Evolutionary conservation across 1,140 invertebrate genomes (phyloP).

Genomic region (Drosophila melanogaster): Release_6_plus_ISO1_MT NT_033777.3:30224501-30225000

Average conservation of each 20-base stretch:
- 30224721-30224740: too few species aligned
- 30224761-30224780: too few species aligned
- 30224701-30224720: neutral
- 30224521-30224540: constrained; percentile 48
- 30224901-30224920: constrained; percentile 76
- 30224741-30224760: too few species aligned
- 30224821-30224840: constrained; percentile 69
- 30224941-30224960: constrained; percentile 27
- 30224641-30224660: neutral
- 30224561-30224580: too few species aligned
- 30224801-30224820: constrained; percentile 56
- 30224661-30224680: neutral
- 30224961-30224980: constrained; percentile 74
- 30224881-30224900: constrained; percentile 81
- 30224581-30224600: neutral
- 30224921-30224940: constrained; percentile 30
- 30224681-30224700: neutral
- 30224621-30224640: neutral
- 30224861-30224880: constrained; percentile 77
- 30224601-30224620: neutral
- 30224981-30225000: constrained; percentile 66
- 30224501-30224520: constrained; percentile 80
- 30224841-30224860: constrained; percentile 58
- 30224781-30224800: constrained; percentile 9
- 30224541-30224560: neutral